Conservation (phyloP, 2,797 vertebrate genomes). For the Chelmon rostratus region DNA sequence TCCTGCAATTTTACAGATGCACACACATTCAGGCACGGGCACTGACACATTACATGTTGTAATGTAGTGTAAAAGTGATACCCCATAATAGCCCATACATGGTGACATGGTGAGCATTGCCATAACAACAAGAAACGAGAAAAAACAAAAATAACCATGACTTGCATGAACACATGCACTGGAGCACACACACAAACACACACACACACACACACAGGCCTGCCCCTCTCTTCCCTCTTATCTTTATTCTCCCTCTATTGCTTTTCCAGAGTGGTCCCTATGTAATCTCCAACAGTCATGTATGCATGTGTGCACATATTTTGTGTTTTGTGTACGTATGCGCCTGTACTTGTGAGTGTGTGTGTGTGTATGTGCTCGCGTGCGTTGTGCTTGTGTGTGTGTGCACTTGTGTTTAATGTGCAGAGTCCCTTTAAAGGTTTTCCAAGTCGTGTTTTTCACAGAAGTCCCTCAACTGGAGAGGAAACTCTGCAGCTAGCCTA, state of each 20-base stretch:
- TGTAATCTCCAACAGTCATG: conserved; percentile 33
- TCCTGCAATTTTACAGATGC: conserved; percentile 63
- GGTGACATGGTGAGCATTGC: conserved; percentile 19
- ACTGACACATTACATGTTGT: conserved; percentile 63
- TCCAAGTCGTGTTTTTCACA: conserved; percentile 60
- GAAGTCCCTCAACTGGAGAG: conserved; percentile 61
- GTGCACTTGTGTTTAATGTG: conserved; percentile 43
- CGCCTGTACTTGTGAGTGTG: conserved; percentile 9
- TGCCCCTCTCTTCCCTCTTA: background rate
- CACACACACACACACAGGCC: background rate
- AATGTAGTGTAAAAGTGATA: conserved; percentile 54
- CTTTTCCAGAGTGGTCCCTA: conserved; percentile 34
- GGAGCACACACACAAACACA: background rate
- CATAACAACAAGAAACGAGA: conserved; percentile 14
- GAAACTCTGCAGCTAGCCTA: conserved; percentile 45
- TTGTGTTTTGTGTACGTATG: background rate
- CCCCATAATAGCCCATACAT: conserved; percentile 41
- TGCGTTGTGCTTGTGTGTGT: conserved; percentile 11
- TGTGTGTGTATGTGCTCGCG: background rate
- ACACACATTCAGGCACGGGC: conserved; percentile 43
- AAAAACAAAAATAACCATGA: conserved; percentile 26
- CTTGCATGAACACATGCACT: conserved; percentile 2
- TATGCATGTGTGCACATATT: conserved; percentile 7
- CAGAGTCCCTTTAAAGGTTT: conserved; percentile 58
- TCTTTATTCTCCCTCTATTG: conserved; percentile 16